Evolutionary conservation across 2,888 invertebrate genomes (phyloP), one percentile per base, ranked within the genome.

Genomic region (Pandemis cinnamomeana): DNA sequence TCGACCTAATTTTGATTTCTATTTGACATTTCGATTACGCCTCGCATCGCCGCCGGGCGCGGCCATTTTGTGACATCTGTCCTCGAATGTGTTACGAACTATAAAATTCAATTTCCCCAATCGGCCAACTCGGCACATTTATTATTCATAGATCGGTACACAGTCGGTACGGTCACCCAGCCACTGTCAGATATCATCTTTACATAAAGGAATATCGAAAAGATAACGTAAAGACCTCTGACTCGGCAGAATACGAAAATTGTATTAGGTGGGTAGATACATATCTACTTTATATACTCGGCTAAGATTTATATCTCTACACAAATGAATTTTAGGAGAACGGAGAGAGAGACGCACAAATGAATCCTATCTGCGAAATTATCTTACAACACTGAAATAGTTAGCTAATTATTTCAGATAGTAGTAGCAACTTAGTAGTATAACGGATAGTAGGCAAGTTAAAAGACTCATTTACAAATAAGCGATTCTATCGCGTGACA

Each of bases 91-190:
- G 93, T 92, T 93, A 88, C 91, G 86, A 93, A 90, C 92, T 94
- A 93, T 93, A 93, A 94, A 94, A 94, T 94, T 94, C 93, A 93
- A 94, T 94, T 94, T 94, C 93, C 94, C 91, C 93, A 92, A 93
- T 92, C 92, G 93, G 91, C 90, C 85, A 89, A 89, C 90, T 87
- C 91, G 90, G 86, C 90, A 89, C 92, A 93, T 94, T 94, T 93
- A 93, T 93, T 94, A 94, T 94, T 94, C 93, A 94, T 93, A 91
- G 93, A 86, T 86, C 89, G 89, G 88, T 89, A 91, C 90, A 88
- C 90, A 89, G 89, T 89, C 87, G 90, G 74, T 61, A 71, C 71
- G 71, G 61, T 67, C 66, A 70, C 90, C 87, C 91, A 89, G 91
- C 91, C 92, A 89, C 91, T 93, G 92, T 90, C 92, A 93, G 92